These are phyloP conservation scores for Orestias chungarensis DNA, from an alignment of 2,797 vertebrate species.

Conservation along the genomic window DNA sequence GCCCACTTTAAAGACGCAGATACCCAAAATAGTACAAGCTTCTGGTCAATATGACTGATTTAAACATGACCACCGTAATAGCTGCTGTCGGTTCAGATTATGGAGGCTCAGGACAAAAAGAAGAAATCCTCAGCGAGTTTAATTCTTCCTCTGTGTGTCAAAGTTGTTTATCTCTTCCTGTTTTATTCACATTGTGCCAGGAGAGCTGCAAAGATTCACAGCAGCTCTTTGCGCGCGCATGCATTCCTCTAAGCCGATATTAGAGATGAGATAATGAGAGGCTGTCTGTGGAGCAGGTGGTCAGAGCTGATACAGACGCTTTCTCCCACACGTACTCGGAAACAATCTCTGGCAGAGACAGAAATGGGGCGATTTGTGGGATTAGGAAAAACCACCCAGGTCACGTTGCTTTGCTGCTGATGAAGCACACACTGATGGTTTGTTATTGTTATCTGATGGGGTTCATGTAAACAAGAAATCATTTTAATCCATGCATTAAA, in stretches of 20 bases:
- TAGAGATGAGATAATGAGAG: constrained; percentile 66
- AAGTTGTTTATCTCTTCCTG: constrained; percentile 12
- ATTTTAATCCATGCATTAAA: not conserved
- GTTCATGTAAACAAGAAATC: not conserved
- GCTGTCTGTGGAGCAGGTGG: constrained; percentile 63
- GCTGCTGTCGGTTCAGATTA: not conserved
- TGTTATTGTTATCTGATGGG: too few relatives aligned
- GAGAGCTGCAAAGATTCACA: constrained; percentile 17
- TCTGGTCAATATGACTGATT: not conserved
- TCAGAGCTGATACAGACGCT: constrained; percentile 47
- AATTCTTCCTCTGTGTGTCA: not conserved
- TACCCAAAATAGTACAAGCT: not conserved
- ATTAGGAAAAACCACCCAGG: constrained; percentile 46
- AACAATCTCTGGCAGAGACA: constrained; percentile 50
- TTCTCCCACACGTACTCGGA: constrained; percentile 6
- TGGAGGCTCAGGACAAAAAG: constrained; percentile 1
- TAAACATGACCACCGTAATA: not conserved
- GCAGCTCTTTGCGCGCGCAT: not conserved
- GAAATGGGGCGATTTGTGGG: constrained; percentile 46
- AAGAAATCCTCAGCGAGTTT: constrained; percentile 8
- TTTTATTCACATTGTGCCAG: constrained; percentile 3
- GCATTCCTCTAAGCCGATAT: constrained; percentile 46
- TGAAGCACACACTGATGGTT: not conserved
- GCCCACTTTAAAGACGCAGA: not conserved
- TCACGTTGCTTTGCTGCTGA: constrained; percentile 34